These are phyloP conservation scores for Camponotus fellah DNA, from an alignment of 2,888 invertebrate species.

Conservation along the genomic window DNA sequence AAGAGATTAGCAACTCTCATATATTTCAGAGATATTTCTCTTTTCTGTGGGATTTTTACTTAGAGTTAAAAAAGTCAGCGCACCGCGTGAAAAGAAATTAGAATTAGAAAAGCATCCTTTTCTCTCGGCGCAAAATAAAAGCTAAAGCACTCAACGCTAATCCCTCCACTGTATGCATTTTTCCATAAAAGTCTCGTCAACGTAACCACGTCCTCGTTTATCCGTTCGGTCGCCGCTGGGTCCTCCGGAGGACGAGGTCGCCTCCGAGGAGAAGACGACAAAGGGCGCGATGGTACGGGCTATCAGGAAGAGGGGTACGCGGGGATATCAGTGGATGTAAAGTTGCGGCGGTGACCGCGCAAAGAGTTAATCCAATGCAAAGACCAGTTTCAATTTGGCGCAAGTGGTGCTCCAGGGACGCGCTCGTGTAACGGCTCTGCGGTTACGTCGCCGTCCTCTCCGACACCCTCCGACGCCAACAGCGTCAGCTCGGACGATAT, in stretches of 20 bases:
- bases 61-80: background rate
- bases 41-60: background rate
- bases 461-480: conserved; percentile 67
- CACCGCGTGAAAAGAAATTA: background rate
- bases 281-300: conserved; percentile 33
- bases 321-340: conserved; percentile 54
- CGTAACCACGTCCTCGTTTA: conserved; percentile 25
- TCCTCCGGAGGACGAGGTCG: conserved; percentile 39
- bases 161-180: conserved; percentile 18
- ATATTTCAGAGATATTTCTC: background rate
- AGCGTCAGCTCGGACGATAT: conserved; percentile 70
- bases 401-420: conserved; percentile 78
- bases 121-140: conserved; percentile 20
- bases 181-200: conserved; percentile 48
- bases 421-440: conserved; percentile 72
- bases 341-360: conserved; percentile 67
- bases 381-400: conserved; percentile 84
- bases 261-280: conserved; percentile 34
- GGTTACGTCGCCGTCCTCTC: conserved; percentile 66
- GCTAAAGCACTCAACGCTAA: conserved; percentile 16
- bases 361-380: conserved; percentile 83
- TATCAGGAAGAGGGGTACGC: background rate
- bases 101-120: conserved; percentile 21
- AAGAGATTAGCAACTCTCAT: background rate
- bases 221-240: conserved; percentile 28